phyloP scores from a whole-genome alignment of 2,888 invertebrate species.

The Oscheius sp. region DNA sequence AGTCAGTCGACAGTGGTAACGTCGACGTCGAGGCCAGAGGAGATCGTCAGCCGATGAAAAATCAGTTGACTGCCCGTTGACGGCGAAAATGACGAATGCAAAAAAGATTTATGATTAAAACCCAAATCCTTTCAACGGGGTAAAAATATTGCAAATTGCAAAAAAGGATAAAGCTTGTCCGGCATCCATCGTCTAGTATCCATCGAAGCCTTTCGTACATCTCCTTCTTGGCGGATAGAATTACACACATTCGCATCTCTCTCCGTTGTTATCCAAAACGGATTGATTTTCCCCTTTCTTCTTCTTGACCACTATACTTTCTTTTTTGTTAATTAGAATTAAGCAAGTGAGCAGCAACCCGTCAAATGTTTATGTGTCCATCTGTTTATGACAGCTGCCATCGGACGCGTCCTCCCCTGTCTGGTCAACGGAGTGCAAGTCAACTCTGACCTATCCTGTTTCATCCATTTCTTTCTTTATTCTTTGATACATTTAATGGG shows the following conservation, averaged over 20 bases:
- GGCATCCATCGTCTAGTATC: no score
- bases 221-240: background rate
- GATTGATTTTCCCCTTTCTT: background rate
- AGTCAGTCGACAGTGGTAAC: no score
- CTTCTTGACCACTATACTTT: background rate
- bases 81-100: no score
- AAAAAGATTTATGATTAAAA: no score
- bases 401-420: background rate
- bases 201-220: background rate
- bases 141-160: no score
- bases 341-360: background rate
- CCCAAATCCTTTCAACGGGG: no score
- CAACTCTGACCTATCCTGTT: background rate
- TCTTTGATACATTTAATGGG: background rate
- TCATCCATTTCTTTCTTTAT: background rate
- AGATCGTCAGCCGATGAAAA: no score
- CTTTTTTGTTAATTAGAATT: background rate
- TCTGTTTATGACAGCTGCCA: constrained; percentile 30
- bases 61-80: no score
- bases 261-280: background rate
- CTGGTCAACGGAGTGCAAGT: background rate
- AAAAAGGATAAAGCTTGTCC: no score
- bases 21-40: no score
- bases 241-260: background rate
- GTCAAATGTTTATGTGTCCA: constrained; percentile 5